These are phyloP conservation scores for Platycheirus rosarum DNA, from an alignment of 2,888 invertebrate genomes.

Conservation along the genomic window DNA sequence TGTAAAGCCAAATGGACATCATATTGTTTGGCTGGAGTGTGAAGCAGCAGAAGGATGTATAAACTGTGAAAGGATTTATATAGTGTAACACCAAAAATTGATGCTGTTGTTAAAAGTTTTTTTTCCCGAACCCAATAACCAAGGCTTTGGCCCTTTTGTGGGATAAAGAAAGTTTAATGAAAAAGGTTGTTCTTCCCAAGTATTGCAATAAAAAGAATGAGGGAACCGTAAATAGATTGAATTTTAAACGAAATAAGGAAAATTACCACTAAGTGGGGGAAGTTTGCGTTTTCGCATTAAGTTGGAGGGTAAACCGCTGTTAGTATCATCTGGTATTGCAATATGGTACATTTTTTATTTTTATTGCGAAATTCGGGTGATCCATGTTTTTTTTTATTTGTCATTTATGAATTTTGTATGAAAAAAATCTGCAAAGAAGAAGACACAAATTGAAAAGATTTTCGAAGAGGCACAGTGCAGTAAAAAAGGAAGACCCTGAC, in stretches of 20 bases:
- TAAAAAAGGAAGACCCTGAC: too few species aligned
- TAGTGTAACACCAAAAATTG: not conserved
- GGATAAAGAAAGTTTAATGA: not conserved
- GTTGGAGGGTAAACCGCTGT: not conserved
- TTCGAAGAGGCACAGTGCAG: too few species aligned
- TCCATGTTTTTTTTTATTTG: too few species aligned
- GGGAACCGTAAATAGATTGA: not conserved
- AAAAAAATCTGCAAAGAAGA: too few species aligned
- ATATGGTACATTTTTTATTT: not conserved
- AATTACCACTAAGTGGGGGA: not conserved
- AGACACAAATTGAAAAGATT: too few species aligned
- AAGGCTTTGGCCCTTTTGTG: not conserved
- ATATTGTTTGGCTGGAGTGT: not conserved
- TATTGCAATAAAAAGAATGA: not conserved
- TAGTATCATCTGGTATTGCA: not conserved
- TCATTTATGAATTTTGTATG: too few species aligned
- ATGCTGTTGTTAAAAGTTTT: not conserved
- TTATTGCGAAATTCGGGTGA: too few species aligned
- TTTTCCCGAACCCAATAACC: too few species aligned
- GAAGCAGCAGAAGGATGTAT: not conserved
- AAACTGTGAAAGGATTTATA: not conserved
- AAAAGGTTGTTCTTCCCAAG: not conserved
- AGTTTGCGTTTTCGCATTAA: not conserved
- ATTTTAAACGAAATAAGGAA: not conserved
- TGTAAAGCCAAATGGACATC: not conserved